Evolutionary conservation across 2,797 vertebrate genomes (phyloP).

Genomic region (Pseudocheirus occidentalis): DNA sequence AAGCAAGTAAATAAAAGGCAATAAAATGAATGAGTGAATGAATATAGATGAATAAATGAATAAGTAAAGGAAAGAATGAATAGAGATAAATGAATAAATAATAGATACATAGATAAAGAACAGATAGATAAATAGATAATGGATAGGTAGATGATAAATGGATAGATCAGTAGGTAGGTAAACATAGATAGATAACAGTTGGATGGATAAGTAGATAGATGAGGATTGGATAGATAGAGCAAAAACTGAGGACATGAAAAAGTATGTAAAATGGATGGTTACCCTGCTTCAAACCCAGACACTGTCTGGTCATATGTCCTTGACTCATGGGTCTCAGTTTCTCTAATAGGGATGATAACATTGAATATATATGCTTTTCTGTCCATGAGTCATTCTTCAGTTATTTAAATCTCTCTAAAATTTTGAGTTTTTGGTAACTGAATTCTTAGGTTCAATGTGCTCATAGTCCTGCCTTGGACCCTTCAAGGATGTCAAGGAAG

Average conservation of each 20-base stretch:
- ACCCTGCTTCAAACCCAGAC: background rate
- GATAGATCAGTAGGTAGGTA: background rate
- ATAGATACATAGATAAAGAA: background rate
- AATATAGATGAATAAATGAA: background rate
- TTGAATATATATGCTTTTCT: background rate
- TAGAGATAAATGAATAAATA: background rate
- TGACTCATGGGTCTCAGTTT: background rate
- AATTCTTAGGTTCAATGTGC: background rate
- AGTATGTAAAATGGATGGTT: background rate
- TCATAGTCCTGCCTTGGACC: background rate
- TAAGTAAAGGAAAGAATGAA: background rate
- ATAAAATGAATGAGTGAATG: background rate
- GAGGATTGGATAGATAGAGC: background rate
- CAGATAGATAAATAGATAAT: background rate
- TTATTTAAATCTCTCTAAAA: background rate
- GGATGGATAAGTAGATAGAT: background rate
- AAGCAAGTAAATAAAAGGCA: background rate
- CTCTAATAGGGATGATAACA: background rate
- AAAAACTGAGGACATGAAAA: background rate
- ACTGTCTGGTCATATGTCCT: background rate
- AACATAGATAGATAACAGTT: background rate
- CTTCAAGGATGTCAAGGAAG: background rate
- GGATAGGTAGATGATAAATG: background rate
- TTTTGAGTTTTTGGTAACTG: background rate
- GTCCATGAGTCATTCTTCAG: background rate